phyloP scores from a whole-genome alignment of 2,113 vertebrate species.

The Oncorhynchus tshawytscha region DNA sequence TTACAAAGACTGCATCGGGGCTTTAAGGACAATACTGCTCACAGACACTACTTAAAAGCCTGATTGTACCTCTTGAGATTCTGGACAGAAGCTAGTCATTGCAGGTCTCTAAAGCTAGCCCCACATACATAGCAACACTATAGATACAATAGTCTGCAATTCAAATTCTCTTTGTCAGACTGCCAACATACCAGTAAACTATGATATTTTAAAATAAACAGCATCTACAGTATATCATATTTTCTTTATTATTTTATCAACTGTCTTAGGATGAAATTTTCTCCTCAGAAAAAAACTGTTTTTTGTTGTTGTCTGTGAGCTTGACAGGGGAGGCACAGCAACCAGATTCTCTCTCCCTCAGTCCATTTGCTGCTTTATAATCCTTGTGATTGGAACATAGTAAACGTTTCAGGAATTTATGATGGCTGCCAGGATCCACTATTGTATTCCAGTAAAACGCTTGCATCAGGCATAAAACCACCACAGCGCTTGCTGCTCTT shows the following conservation, averaged over 20 bases:
- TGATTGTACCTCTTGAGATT: too few species aligned
- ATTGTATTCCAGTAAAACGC: conserved; percentile 32
- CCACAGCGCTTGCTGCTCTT: neutral
- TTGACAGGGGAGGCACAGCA: conserved; percentile 4
- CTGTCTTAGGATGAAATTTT: neutral
- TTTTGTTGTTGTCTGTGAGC: neutral
- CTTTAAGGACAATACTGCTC: too few species aligned
- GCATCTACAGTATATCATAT: neutral
- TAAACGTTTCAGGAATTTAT: conserved; percentile 41
- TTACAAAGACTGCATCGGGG: too few species aligned
- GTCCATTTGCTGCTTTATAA: conserved; percentile 41
- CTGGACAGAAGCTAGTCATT: too few species aligned
- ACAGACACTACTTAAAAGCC: too few species aligned
- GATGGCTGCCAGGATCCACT: conserved; percentile 22
- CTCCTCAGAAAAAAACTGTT: neutral
- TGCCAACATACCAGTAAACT: neutral
- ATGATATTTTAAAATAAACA: neutral
- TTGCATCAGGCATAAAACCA: conserved; percentile 12
- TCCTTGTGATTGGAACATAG: conserved; percentile 27
- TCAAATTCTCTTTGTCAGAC: neutral
- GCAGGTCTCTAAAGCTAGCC: too few species aligned
- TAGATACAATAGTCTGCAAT: too few species aligned
- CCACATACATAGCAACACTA: too few species aligned
- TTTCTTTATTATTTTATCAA: neutral
- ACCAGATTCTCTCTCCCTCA: conserved; percentile 15